Conservation (phyloP, 1,140 invertebrate species). For the Eulimnadia texana region DNA sequence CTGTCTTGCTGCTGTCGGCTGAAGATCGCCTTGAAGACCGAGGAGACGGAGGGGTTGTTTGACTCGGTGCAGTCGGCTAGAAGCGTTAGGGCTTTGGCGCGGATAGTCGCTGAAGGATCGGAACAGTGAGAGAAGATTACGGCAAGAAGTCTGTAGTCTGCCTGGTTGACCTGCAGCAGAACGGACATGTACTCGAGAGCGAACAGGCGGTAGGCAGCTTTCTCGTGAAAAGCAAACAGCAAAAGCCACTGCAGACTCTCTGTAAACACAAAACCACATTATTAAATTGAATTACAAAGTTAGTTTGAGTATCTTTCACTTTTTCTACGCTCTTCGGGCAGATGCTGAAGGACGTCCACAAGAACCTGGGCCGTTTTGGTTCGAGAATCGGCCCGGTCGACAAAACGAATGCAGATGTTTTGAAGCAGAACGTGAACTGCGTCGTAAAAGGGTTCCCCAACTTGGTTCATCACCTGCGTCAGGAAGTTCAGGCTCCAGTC, state of each 20-base stretch:
- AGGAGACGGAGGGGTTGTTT: slow-evolving; percentile 24
- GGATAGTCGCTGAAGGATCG: slow-evolving; percentile 39
- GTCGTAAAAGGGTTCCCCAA: slow-evolving; percentile 27
- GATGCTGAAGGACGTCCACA: slow-evolving; percentile 31
- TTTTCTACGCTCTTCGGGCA: slow-evolving; percentile 25
- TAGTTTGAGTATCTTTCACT: no score
- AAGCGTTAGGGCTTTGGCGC: slow-evolving; percentile 39
- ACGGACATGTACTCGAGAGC: slow-evolving; percentile 39
- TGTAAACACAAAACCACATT: slow-evolving; percentile 7
- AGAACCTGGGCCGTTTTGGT: slow-evolving; percentile 36
- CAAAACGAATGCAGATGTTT: slow-evolving; percentile 38
- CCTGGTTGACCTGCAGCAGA: slow-evolving; percentile 30
- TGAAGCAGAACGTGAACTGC: slow-evolving; percentile 38
- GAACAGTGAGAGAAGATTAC: slow-evolving; percentile 35
- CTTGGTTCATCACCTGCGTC: slow-evolving; percentile 29
- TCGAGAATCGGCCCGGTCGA: slow-evolving; percentile 41
- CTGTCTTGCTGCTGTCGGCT: slow-evolving; percentile 17
- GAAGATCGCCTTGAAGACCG: slow-evolving; percentile 34
- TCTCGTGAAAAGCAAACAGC: slow-evolving; percentile 33
- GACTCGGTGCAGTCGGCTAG: slow-evolving; percentile 35
- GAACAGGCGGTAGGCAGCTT: slow-evolving; percentile 36
- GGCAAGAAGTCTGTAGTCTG: slow-evolving; percentile 27
- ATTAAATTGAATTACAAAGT: background rate
- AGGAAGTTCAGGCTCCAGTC: slow-evolving; percentile 38
- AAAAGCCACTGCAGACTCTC: slow-evolving; percentile 36